These are phyloP conservation scores for Leucophenga varia DNA, from an alignment of 1,140 invertebrate genomes.

Conservation along the genomic window DNA sequence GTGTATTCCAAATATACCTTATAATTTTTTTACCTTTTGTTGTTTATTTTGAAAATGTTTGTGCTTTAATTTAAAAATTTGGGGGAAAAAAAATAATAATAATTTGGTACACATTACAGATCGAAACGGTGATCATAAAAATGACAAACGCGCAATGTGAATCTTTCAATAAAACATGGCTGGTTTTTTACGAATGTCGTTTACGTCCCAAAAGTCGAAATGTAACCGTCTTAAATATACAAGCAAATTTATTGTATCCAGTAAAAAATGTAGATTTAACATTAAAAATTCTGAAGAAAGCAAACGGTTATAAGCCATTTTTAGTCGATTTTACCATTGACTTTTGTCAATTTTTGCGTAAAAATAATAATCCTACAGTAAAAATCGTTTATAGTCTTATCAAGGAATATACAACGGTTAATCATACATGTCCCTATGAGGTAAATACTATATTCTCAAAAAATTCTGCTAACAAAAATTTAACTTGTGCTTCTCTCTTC, in stretches of 20 bases:
- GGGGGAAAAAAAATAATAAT: no score
- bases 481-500: no score
- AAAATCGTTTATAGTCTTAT: conserved; percentile 18
- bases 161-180: conserved; percentile 22
- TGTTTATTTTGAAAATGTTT: no score
- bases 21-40: no score
- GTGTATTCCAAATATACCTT: no score
- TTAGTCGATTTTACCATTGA: conserved; percentile 20
- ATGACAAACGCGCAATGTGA: conserved; percentile 22
- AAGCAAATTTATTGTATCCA: conserved; percentile 8
- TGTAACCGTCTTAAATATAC: conserved; percentile 21
- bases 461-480: no score
- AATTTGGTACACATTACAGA: no score
- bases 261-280: conserved; percentile 5
- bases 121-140: conserved; percentile 22
- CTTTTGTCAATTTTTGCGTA: conserved; percentile 22
- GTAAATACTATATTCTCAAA: no score
- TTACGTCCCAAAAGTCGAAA: conserved; percentile 19
- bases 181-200: conserved; percentile 13
- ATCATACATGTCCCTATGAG: conserved; percentile 30
- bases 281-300: conserved; percentile 13
- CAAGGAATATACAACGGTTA: conserved; percentile 26
- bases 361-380: conserved; percentile 11
- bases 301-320: conserved; percentile 32
- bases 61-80: no score